Base-by-base conservation (phyloP, 2,888 invertebrate species). In the Drosophila borborema region DNA sequence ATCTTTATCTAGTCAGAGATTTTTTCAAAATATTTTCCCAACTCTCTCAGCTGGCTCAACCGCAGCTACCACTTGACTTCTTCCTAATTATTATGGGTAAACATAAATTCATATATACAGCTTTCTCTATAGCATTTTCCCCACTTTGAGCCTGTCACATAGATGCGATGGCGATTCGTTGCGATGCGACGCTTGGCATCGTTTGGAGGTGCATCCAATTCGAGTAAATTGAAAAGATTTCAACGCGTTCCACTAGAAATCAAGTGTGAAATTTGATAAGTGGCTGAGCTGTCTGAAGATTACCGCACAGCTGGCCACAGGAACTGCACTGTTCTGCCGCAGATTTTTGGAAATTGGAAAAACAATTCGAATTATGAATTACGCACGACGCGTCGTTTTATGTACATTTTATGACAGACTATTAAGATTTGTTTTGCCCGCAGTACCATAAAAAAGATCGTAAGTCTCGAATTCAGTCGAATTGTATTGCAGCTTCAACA, bases 201-300 rank as follows among this genome's bases (percentile, higher is more conserved):
- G 40, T 34, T 53, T 67, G 48, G 53, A 56, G 72, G 64, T 61
- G 58, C 72, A 69, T 53, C 74, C 68, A 70, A 62, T 71, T 20
- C 46, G 46, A 65, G 56, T 62, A 65, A 65, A 43, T 56, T 31
- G 36, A 72, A 71, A 56, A 64, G 7, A 55, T 48, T 69, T 65
- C 65, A 45, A 58, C 65, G 71, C 62, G 51, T 72, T 79, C 61
- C 60, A 74, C 64, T 53, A 69, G 66, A 80, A 87, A 80, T 87
- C 80, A 75, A 74, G 84, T 81, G 77, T 86, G 85, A 88, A 86
- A 86, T 86, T 86, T 40, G 86, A 86, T 86, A 83, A 83, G 74
- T 83, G 74, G 54, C 41, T 56, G 67, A 53, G 49, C 66, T 79
- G 66, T 79, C 79, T 77, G 67, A 75, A 78, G 67, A 72, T 80